phyloP scores from a whole-genome alignment of 2,797 vertebrate genomes.

The Muraenolepis orangiensis region DNA sequence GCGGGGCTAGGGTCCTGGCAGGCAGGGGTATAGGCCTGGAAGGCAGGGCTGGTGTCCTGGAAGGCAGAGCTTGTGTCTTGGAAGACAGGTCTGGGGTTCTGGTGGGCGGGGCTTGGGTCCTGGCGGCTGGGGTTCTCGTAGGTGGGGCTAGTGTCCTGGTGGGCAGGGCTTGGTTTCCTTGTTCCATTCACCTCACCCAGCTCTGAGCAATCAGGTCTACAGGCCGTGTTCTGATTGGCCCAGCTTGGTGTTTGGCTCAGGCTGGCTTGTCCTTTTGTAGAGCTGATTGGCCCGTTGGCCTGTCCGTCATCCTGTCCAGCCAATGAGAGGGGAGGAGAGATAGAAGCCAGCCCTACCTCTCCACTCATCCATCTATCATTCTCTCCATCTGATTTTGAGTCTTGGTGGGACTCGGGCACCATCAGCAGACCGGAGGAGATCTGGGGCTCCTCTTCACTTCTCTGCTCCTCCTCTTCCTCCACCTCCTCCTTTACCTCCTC shows the following conservation, averaged over 20 bases:
- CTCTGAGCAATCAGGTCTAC: not conserved
- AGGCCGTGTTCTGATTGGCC: not conserved
- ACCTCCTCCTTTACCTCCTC: conserved; percentile 40
- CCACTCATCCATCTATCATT: accelerated
- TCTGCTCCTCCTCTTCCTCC: conserved; percentile 22
- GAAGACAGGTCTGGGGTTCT: not conserved
- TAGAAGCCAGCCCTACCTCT: not conserved
- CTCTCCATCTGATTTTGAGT: conserved; percentile 18
- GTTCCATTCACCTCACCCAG: not conserved
- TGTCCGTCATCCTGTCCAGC: conserved; percentile 1
- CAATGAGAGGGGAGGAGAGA: not conserved
- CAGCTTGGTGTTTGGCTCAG: not conserved
- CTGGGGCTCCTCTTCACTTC: conserved; percentile 57
- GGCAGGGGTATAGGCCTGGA: too few species aligned
- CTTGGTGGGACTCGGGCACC: conserved; percentile 71
- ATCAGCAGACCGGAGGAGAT: conserved; percentile 76
- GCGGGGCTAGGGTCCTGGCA: not conserved
- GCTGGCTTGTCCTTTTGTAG: not conserved
- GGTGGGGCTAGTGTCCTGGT: not conserved
- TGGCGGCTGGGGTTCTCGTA: not conserved
- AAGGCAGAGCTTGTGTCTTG: not conserved
- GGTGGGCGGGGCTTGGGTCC: not conserved
- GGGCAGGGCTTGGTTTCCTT: not conserved
- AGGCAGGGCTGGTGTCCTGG: not conserved
- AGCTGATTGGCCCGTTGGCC: not conserved